A percentile compares a stretch with the other conserved stretches of the same genome.
phyloP scores from a whole-genome alignment of 2,888 invertebrate species.

The Cephus pulcher region DNA sequence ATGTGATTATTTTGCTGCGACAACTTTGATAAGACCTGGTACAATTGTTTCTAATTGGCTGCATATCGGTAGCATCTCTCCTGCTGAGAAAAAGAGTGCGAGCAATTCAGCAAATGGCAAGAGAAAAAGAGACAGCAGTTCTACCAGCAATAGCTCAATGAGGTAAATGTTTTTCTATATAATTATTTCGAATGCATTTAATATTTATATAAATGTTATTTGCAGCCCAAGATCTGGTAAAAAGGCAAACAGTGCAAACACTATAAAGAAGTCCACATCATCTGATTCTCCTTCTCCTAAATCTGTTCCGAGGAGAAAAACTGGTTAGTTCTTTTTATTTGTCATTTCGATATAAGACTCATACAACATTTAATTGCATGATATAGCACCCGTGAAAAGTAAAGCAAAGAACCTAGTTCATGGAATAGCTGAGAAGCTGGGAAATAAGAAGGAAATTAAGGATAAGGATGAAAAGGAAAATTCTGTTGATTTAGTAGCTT shows the following conservation, averaged over 20 bases:
- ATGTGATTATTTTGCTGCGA: conserved; percentile 13
- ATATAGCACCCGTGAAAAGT: conserved; percentile 18
- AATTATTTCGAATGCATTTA: not conserved
- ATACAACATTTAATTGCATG: not conserved
- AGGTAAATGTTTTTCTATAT: conserved; percentile 33
- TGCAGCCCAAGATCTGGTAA: conserved; percentile 32
- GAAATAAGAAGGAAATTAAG: conserved; percentile 24
- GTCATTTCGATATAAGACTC: not conserved
- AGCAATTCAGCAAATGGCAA: conserved; percentile 33
- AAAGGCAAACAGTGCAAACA: conserved; percentile 22
- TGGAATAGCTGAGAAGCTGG: not conserved
- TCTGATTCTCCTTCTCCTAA: conserved; percentile 14
- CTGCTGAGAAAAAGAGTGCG: conserved; percentile 26
- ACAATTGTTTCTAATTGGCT: conserved; percentile 41
- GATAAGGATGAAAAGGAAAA: conserved; percentile 11
- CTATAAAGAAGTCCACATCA: not conserved
- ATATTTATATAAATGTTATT: conserved; percentile 4
- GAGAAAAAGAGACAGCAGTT: conserved; percentile 42
- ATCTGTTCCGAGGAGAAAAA: conserved; percentile 2
- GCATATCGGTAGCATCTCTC: conserved; percentile 35
- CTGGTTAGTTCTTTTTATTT: not conserved
- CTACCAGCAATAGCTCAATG: conserved; percentile 23
- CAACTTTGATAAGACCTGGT: conserved; percentile 14
- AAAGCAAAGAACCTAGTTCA: conserved; percentile 19
- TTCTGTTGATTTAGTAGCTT: not conserved